Evolutionary conservation across 2,113 vertebrate genomes (phyloP).

Genomic region (Notarius quadriscutis): DNA sequence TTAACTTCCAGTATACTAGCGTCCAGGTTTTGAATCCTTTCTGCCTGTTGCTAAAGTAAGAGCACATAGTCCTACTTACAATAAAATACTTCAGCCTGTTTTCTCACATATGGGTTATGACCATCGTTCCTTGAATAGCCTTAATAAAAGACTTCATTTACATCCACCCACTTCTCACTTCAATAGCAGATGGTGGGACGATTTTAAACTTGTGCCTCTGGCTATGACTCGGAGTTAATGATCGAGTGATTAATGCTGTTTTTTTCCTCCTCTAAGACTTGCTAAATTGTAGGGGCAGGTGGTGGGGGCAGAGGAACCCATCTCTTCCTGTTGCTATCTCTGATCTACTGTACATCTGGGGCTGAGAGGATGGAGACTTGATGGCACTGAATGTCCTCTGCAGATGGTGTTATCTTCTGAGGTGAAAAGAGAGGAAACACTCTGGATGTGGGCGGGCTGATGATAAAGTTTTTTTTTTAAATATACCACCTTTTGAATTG

Average conservation of each 20-base stretch:
- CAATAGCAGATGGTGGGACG: conserved; percentile 54
- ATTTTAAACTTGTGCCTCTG: conserved; percentile 12
- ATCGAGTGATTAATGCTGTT: conserved; percentile 47
- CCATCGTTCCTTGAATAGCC: not conserved
- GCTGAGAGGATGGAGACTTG: conserved; percentile 28
- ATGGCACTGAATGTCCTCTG: conserved; percentile 27
- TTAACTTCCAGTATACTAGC: not conserved
- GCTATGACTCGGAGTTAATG: conserved; percentile 37
- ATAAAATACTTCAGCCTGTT: not conserved
- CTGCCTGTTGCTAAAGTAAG: not conserved
- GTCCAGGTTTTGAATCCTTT: not conserved
- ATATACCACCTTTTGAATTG: not conserved
- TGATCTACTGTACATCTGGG: conserved; percentile 28
- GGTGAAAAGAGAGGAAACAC: not conserved
- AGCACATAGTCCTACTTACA: not conserved
- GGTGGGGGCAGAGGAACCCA: conserved; percentile 21
- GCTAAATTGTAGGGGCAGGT: conserved; percentile 31
- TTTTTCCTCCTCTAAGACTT: conserved; percentile 19
- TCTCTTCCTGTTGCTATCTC: conserved; percentile 29
- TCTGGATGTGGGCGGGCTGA: not conserved
- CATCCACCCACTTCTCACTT: conserved; percentile 10
- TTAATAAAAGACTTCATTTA: conserved; percentile 18
- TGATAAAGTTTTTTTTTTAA: not conserved
- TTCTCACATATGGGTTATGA: not conserved
- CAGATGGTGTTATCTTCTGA: conserved; percentile 24